These are phyloP conservation scores for Aplodontia rufa DNA, from an alignment of 2,113 vertebrate genomes.

Conservation along the genomic window DNA sequence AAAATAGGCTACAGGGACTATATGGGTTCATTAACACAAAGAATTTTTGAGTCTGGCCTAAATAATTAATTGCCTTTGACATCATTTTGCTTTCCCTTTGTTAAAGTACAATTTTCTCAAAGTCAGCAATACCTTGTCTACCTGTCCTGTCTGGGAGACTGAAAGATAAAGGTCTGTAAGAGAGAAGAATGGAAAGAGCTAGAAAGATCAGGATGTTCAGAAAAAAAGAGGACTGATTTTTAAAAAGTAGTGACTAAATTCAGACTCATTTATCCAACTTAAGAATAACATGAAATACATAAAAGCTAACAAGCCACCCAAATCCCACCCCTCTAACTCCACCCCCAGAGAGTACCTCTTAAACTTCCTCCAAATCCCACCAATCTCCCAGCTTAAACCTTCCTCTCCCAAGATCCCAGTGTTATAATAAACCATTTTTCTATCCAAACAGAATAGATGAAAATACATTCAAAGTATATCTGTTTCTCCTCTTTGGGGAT, in stretches of 20 bases:
- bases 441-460: conserved; percentile 41
- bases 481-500: conserved; percentile 42
- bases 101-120: conserved; percentile 90
- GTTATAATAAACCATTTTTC: conserved; percentile 56
- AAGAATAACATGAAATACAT: conserved; percentile 79
- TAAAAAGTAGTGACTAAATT: conserved; percentile 85
- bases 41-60: conserved; percentile 94
- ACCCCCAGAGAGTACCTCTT: conserved; percentile 48
- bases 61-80: conserved; percentile 91
- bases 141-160: conserved; percentile 99
- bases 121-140: conserved; percentile 99
- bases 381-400: conserved; percentile 68
- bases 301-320: conserved; percentile 71
- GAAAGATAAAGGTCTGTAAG: conserved; percentile 99
- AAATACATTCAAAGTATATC: conserved; percentile 61
- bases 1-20: conserved; percentile 88
- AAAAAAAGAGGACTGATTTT: conserved; percentile 94
- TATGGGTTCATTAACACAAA: conserved; percentile 86
- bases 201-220: conserved; percentile 96
- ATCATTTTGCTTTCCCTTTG: conserved; percentile 92
- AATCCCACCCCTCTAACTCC: conserved; percentile 26
- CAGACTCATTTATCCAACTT: conserved; percentile 76
- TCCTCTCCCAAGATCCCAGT: conserved; percentile 58
- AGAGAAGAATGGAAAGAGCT: conserved; percentile 99
- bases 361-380: conserved; percentile 62